These are phyloP conservation scores for Triplophysa siluroides DNA, from an alignment of 2,113 vertebrate species.

Conservation along the genomic window DNA sequence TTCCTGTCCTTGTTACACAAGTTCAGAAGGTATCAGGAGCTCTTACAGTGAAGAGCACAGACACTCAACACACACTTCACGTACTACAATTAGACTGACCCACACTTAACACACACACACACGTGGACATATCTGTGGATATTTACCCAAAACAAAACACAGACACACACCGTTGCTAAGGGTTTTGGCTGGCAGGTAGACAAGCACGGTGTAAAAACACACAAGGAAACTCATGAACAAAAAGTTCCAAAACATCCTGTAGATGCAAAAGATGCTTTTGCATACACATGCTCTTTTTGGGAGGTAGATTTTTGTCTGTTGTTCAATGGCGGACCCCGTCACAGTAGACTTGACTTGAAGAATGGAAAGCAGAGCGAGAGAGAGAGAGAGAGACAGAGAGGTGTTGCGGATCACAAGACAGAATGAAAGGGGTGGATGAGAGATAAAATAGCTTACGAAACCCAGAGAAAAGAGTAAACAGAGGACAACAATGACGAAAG, in stretches of 20 bases:
- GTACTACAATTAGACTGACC: slow-evolving; percentile 38
- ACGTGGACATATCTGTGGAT: slow-evolving; percentile 16
- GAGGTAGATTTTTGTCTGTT: slow-evolving; percentile 64
- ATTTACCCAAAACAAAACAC: slow-evolving; percentile 15
- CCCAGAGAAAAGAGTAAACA: slow-evolving; percentile 55
- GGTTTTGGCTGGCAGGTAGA: neutral
- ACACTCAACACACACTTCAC: slow-evolving; percentile 46
- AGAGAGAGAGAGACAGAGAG: slow-evolving; percentile 24
- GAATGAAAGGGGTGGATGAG: slow-evolving; percentile 9
- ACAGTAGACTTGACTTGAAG: slow-evolving; percentile 65
- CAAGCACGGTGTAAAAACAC: neutral
- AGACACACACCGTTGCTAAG: neutral
- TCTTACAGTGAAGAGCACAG: slow-evolving; percentile 38
- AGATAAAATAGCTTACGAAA: slow-evolving; percentile 12
- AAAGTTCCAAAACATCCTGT: slow-evolving; percentile 29
- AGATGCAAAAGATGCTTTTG: slow-evolving; percentile 38
- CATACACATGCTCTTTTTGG: slow-evolving; percentile 57
- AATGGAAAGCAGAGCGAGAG: slow-evolving; percentile 47
- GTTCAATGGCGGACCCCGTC: slow-evolving; percentile 68
- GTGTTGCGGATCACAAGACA: slow-evolving; percentile 18
- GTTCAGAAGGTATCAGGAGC: slow-evolving; percentile 50
- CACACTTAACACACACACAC: slow-evolving; percentile 19
- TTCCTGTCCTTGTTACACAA: slow-evolving; percentile 39
- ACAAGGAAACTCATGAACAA: neutral
- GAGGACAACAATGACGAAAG: neutral